phyloP scores from a whole-genome alignment of 1,140 invertebrate genomes.

The Drosophila dunni region DNA sequence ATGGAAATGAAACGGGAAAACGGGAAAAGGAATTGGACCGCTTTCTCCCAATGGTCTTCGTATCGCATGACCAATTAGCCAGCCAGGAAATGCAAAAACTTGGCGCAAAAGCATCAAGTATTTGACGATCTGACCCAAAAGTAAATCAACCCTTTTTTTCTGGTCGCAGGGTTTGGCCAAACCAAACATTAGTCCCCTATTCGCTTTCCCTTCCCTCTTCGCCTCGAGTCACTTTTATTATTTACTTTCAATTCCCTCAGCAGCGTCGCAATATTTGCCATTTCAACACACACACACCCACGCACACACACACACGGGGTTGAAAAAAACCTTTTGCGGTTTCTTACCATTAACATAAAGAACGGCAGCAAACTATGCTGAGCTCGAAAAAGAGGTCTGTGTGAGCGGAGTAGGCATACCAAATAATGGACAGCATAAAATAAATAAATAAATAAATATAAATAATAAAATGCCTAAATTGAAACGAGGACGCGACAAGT shows the following conservation, averaged over 20 bases:
- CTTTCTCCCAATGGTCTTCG: slow-evolving; percentile 9
- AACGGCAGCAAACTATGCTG: slow-evolving; percentile 39
- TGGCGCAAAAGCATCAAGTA: slow-evolving; percentile 12
- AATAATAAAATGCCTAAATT: slow-evolving; percentile 52
- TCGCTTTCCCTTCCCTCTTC: background rate
- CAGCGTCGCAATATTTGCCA: slow-evolving; percentile 67
- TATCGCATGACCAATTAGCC: slow-evolving; percentile 76
- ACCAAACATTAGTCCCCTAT: background rate
- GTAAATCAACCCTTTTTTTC: slow-evolving; percentile 43
- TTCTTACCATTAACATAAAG: slow-evolving; percentile 44
- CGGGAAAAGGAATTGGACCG: too few species aligned
- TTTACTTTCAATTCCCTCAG: slow-evolving; percentile 78
- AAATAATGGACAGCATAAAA: slow-evolving; percentile 40
- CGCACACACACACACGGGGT: slow-evolving; percentile 15
- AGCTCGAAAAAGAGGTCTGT: background rate
- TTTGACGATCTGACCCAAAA: slow-evolving; percentile 35
- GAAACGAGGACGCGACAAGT: slow-evolving; percentile 46
- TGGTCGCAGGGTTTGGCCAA: background rate
- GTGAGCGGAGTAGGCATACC: background rate
- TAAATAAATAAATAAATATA: slow-evolving; percentile 54
- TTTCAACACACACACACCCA: slow-evolving; percentile 30
- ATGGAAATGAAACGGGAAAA: too few species aligned
- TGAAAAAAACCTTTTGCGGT: slow-evolving; percentile 38
- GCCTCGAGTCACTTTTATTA: slow-evolving; percentile 37
- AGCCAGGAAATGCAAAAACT: slow-evolving; percentile 34